A percentile compares a stretch with the other conserved stretches of the same genome.
Conservation (phyloP, 2,113 vertebrate species). For the Vulpes vulpes region DNA sequence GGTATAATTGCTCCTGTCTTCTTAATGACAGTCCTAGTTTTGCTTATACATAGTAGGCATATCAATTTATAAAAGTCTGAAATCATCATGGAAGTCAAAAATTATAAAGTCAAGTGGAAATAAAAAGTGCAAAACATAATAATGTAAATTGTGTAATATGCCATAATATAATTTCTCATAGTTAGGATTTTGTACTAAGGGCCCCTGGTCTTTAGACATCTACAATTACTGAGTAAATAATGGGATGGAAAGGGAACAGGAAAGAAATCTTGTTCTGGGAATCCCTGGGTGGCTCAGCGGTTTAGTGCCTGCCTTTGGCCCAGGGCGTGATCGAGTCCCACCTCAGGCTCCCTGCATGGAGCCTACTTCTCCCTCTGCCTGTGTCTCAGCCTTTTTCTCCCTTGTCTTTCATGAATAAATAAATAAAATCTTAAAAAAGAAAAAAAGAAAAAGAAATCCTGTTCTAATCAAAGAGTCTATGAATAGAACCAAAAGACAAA, state of each 20-base stretch:
- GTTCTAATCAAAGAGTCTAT: not conserved
- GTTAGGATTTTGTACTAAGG: not conserved
- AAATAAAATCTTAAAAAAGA: too few species aligned
- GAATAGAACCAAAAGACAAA: not conserved
- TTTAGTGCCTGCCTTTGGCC: too few species aligned
- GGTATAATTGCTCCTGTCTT: not conserved
- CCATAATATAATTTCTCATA: not conserved
- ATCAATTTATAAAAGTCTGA: not conserved
- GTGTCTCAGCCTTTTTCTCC: too few species aligned
- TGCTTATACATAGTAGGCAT: not conserved
- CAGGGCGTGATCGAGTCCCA: too few species aligned
- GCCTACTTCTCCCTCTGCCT: too few species aligned
- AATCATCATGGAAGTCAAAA: not conserved
- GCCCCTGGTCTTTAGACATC: not conserved
- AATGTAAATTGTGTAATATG: not conserved
- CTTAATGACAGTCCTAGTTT: constrained; percentile 12
- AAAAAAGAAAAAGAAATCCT: not conserved
- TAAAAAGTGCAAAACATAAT: not conserved
- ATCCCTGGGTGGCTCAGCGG: too few species aligned
- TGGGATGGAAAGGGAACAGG: not conserved
- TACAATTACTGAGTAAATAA: not conserved
- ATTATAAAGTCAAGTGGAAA: constrained; percentile 17
- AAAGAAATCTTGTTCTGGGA: not conserved
- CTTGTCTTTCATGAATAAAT: too few species aligned
- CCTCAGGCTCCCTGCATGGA: too few species aligned